Evolutionary conservation across 2,797 vertebrate genomes (phyloP).

Genomic region (Crocodylus rhombifer): DNA sequence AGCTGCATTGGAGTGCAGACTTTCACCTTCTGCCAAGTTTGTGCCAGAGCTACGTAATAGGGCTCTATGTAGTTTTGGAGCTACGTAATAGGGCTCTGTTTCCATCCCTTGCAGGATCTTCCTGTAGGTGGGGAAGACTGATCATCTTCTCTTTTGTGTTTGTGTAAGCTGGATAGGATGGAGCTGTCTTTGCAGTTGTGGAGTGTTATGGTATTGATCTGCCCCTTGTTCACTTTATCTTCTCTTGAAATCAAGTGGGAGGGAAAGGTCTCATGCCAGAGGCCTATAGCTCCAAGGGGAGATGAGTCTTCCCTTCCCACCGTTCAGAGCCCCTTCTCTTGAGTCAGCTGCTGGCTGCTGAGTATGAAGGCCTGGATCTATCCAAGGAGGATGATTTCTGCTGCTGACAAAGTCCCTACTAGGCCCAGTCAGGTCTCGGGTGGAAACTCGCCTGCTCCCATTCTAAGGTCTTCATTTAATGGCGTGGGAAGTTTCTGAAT

Average conservation of each 20-base stretch:
- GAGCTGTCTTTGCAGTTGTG: background rate
- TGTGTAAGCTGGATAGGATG: background rate
- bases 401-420: too few relatives aligned
- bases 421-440: too few relatives aligned
- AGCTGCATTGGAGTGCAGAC: too few relatives aligned
- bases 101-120: background rate
- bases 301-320: background rate
- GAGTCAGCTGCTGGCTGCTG: background rate
- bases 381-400: background rate
- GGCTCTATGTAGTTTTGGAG: background rate
- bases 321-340: background rate
- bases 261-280: background rate
- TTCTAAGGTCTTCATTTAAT: too few relatives aligned
- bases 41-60: too few relatives aligned
- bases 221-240: background rate
- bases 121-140: background rate
- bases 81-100: background rate
- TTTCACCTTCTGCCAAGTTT: too few relatives aligned
- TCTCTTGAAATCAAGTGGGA: background rate
- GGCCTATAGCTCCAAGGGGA: background rate
- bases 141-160: background rate
- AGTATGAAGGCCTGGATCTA: background rate
- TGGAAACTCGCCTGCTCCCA: too few relatives aligned
- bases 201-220: background rate
- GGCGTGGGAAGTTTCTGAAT: too few relatives aligned